Evolutionary conservation across 2,113 vertebrate genomes (phyloP).

Genomic region (Tychaedon coryphoeus): DNA sequence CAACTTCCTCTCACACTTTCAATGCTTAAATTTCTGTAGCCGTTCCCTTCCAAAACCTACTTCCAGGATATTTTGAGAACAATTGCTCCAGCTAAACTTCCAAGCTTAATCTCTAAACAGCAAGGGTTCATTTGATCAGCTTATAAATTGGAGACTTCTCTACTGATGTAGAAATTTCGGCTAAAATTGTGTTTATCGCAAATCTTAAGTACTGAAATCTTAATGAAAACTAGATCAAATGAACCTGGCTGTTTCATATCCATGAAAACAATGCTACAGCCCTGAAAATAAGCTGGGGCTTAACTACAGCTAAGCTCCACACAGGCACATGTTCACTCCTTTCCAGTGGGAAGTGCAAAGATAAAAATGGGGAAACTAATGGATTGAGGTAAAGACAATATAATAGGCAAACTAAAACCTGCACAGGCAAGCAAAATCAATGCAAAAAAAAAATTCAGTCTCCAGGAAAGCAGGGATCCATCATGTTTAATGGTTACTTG

Average conservation of each 20-base stretch:
- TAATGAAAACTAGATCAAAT: neutral
- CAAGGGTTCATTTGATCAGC: neutral
- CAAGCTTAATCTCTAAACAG: neutral
- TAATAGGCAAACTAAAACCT: neutral
- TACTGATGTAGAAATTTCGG: neutral
- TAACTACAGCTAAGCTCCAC: neutral
- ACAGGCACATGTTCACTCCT: neutral
- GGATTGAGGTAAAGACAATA: neutral
- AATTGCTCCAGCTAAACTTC: neutral
- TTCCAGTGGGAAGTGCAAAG: neutral
- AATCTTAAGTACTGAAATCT: neutral
- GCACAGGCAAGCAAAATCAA: neutral
- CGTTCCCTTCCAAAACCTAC: neutral
- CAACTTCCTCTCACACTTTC: neutral
- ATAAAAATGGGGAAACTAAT: neutral
- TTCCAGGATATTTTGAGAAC: neutral
- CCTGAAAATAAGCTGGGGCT: neutral
- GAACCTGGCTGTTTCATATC: neutral
- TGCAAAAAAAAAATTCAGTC: neutral
- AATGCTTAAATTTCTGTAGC: neutral
- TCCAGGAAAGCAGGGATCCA: neutral
- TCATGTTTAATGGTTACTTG: rapidly evolving
- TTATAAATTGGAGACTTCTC: neutral
- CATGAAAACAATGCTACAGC: neutral
- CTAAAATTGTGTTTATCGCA: neutral